These are phyloP conservation scores for Chaenodraco wilsoni DNA, from an alignment of 2,797 vertebrate genomes.

Conservation along the genomic window DNA sequence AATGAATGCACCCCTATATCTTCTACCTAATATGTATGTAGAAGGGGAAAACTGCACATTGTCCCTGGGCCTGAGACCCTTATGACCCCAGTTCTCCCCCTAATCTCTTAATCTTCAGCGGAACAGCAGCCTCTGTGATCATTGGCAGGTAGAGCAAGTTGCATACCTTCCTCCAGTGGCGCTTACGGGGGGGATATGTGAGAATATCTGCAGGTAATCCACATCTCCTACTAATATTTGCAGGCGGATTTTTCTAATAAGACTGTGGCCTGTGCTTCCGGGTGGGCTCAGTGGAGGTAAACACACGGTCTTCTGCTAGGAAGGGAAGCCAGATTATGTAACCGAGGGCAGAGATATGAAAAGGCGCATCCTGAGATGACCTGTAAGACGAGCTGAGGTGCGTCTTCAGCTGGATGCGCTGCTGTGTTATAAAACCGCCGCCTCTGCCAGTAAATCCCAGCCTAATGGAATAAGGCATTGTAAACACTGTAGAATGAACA, in stretches of 20 bases:
- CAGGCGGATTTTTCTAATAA: conserved; percentile 63
- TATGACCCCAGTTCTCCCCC: conserved; percentile 52
- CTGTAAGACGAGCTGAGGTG: conserved; percentile 26
- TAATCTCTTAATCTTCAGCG: conserved; percentile 77
- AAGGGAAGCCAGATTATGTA: conserved; percentile 51
- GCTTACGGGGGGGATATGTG: conserved; percentile 36
- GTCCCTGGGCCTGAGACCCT: conserved; percentile 52
- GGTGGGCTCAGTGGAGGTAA: conserved; percentile 51
- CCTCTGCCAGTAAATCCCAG: conserved; percentile 35
- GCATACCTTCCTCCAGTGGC: conserved; percentile 65
- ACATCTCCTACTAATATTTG: conserved; percentile 63
- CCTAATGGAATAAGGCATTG: conserved; percentile 17
- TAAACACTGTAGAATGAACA: conserved; percentile 25
- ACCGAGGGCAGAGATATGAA: conserved; percentile 51
- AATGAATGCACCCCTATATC: conserved; percentile 61
- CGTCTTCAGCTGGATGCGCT: conserved; percentile 34
- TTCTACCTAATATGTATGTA: conserved; percentile 26
- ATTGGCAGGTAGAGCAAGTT: conserved; percentile 56
- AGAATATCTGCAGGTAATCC: conserved; percentile 71
- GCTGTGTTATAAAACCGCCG: conserved; percentile 12
- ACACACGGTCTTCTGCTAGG: conserved; percentile 52
- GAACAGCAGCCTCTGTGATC: conserved; percentile 77
- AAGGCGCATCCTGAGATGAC: conserved; percentile 44
- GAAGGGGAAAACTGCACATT: conserved; percentile 43
- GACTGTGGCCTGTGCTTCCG: conserved; percentile 33